phyloP scores from a whole-genome alignment of 1,140 invertebrate genomes.

The Drosophila nigromelanica region DNA sequence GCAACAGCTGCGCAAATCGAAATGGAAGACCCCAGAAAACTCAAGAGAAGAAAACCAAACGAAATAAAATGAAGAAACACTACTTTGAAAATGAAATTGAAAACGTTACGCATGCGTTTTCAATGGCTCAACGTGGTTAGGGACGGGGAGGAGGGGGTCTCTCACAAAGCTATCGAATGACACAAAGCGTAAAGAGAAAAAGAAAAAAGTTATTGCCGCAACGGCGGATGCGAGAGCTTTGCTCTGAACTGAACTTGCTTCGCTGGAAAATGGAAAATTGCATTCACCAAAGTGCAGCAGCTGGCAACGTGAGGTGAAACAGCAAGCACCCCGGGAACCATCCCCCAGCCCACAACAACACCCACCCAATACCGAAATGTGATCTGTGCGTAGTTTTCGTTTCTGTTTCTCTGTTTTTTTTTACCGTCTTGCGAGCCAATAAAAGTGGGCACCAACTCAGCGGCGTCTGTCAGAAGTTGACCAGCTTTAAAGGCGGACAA shows the following conservation, averaged over 20 bases:
- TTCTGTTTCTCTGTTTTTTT: slow-evolving; percentile 4
- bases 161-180: slow-evolving; percentile 72
- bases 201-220: slow-evolving; percentile 29
- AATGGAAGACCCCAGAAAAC: slow-evolving; percentile 9
- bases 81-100: slow-evolving; percentile 70
- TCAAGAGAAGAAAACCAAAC: slow-evolving; percentile 38
- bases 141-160: neutral
- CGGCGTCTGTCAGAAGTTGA: slow-evolving; percentile 70
- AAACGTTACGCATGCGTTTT: slow-evolving; percentile 80
- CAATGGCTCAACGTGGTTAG: slow-evolving; percentile 24
- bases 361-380: slow-evolving; percentile 42
- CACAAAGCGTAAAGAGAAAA: slow-evolving; percentile 44
- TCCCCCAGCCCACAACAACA: neutral
- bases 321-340: slow-evolving; percentile 2
- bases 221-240: slow-evolving; percentile 4
- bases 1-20: slow-evolving; percentile 12
- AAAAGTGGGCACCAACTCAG: slow-evolving; percentile 67
- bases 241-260: slow-evolving; percentile 9
- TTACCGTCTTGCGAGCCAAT: slow-evolving; percentile 54
- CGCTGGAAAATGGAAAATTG: slow-evolving; percentile 60
- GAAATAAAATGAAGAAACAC: slow-evolving; percentile 20
- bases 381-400: slow-evolving; percentile 28
- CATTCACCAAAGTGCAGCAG: slow-evolving; percentile 46
- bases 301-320: slow-evolving; percentile 68
- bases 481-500: slow-evolving; percentile 43